phyloP scores from a whole-genome alignment of 2,113 vertebrate genomes.

The Cynocephalus volans region DNA sequence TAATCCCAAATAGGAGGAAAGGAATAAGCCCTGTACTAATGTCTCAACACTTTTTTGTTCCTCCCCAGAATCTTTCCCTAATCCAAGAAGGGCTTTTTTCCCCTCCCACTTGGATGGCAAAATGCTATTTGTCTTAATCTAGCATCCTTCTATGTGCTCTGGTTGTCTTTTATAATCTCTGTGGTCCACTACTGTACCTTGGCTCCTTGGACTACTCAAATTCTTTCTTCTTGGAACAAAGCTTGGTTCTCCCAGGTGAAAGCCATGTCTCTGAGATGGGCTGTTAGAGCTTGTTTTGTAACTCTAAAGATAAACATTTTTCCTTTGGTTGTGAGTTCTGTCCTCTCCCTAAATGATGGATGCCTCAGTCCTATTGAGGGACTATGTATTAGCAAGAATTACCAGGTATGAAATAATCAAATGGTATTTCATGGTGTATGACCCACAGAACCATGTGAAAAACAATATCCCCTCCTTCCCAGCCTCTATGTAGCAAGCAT shows the following conservation, averaged over 20 bases:
- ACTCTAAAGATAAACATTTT: not conserved
- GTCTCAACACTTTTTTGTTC: not conserved
- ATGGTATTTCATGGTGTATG: not conserved
- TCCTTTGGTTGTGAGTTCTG: not conserved
- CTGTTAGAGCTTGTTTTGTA: not conserved
- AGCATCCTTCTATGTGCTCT: not conserved
- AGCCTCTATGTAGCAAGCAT: not conserved
- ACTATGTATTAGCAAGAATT: not conserved
- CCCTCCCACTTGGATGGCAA: not conserved
- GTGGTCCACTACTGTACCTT: not conserved
- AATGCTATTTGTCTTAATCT: not conserved
- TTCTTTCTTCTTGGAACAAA: constrained; percentile 16
- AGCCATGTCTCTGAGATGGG: not conserved
- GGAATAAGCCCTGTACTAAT: not conserved
- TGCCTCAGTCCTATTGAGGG: not conserved
- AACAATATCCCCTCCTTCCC: not conserved
- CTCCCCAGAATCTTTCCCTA: not conserved
- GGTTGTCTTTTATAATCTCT: not conserved
- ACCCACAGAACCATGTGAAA: not conserved
- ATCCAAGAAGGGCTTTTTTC: not conserved
- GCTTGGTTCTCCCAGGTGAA: not conserved
- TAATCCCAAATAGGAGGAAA: not conserved
- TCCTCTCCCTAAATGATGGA: not conserved
- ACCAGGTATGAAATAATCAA: not conserved
- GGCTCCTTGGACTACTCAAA: not conserved